phyloP scores from a whole-genome alignment of 2,113 vertebrate genomes.

The Dendrocopos noguchii region DNA sequence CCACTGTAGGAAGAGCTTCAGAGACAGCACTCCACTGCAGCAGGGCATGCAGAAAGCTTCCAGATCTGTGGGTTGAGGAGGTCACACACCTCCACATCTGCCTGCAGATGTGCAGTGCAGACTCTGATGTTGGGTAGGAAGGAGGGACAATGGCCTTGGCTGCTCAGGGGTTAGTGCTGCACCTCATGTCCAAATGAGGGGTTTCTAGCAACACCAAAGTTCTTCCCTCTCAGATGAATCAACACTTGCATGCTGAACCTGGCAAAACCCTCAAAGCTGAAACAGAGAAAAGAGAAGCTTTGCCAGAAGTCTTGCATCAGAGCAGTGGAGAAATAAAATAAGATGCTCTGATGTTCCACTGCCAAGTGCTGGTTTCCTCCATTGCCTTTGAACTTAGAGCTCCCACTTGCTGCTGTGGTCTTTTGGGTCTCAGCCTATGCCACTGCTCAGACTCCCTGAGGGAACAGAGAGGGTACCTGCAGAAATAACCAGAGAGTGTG shows the following conservation, averaged over 20 bases:
- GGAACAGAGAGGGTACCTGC: not conserved
- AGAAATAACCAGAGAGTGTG: not conserved
- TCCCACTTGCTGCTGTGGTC: not conserved
- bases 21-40: not conserved
- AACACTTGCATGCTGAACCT: fast-evolving
- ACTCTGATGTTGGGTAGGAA: not conserved
- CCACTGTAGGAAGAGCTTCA: not conserved
- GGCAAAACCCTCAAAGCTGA: not conserved
- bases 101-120: fast-evolving
- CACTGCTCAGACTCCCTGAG: not conserved
- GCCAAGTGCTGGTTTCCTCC: fast-evolving
- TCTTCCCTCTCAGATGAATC: not conserved
- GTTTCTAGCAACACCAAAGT: not conserved
- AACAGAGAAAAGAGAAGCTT: not conserved
- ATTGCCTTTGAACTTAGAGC: not conserved
- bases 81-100: not conserved
- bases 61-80: not conserved
- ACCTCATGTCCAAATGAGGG: fast-evolving
- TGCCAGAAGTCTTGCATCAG: not conserved
- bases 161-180: not conserved
- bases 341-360: not conserved
- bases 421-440: not conserved
- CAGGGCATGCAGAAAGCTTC: not conserved
- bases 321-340: not conserved
- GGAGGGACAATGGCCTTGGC: not conserved